Conservation (phyloP, 2,797 vertebrate genomes). For the Nannoperca obscura region DNA sequence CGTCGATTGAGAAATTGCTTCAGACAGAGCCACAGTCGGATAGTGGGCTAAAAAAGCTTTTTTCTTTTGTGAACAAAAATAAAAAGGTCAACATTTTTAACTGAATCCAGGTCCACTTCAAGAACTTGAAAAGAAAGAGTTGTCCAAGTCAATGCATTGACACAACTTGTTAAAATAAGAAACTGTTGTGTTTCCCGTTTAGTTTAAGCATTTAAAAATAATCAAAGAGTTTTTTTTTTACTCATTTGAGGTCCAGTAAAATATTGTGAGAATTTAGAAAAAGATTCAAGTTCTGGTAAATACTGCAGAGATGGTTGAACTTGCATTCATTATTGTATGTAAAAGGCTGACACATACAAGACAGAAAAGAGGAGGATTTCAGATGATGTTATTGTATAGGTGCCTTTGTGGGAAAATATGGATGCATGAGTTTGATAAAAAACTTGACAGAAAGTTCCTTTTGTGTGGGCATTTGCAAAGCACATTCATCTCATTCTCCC, state of each 20-base stretch:
- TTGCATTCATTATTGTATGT: too few species aligned
- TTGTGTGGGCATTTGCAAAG: not conserved
- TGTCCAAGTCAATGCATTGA: not conserved
- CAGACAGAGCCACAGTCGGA: not conserved
- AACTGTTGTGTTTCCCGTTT: too few species aligned
- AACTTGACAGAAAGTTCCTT: not conserved
- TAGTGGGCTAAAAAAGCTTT: not conserved
- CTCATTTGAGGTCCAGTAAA: too few species aligned
- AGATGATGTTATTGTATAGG: not conserved
- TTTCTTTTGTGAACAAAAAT: not conserved
- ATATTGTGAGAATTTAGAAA: too few species aligned
- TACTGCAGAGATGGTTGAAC: too few species aligned
- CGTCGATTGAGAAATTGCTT: not conserved
- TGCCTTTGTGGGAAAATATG: constrained; percentile 13
- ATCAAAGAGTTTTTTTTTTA: too few species aligned
- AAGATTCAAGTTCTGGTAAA: too few species aligned
- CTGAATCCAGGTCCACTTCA: not conserved
- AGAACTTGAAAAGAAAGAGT: not conserved
- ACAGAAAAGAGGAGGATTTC: not conserved
- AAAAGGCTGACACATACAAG: not conserved
- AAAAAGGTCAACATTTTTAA: not conserved
- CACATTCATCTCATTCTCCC: not conserved
- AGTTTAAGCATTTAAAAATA: too few species aligned
- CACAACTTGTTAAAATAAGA: too few species aligned
- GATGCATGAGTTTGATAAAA: constrained; percentile 2